phyloP scores from a whole-genome alignment of 2,797 vertebrate genomes.

The Siniperca undulata region DNA sequence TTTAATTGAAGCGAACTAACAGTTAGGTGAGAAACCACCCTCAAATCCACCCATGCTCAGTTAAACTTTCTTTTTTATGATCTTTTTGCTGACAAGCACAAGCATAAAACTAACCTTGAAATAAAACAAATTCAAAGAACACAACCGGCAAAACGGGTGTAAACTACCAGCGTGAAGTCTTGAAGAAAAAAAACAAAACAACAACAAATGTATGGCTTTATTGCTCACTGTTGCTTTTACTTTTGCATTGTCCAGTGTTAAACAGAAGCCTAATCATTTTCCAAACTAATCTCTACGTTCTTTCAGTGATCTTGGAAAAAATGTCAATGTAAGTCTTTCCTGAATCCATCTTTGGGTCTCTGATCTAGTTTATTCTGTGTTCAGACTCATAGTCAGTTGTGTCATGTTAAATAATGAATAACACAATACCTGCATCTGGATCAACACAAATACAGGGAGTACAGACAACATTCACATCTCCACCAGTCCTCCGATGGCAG shows the following conservation, averaged over 20 bases:
- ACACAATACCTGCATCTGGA: background rate
- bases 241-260: too few species aligned
- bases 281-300: background rate
- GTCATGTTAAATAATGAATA: background rate
- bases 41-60: too few species aligned
- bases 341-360: background rate
- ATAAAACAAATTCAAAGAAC: too few species aligned
- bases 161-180: background rate
- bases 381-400: background rate
- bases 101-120: background rate
- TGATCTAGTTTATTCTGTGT: background rate
- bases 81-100: background rate
- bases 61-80: background rate
- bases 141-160: background rate
- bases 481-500: constrained; percentile 23
- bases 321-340: background rate
- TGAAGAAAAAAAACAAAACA: too few species aligned
- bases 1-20: background rate
- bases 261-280: background rate
- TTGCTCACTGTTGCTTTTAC: too few species aligned
- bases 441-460: background rate
- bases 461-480: background rate
- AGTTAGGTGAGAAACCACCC: background rate
- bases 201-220: too few species aligned
- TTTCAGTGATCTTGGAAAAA: background rate